Percentiles rank a stretch among this genome's conserved stretches.
phyloP scores from a whole-genome alignment of 2,797 vertebrate species.

The Pagetopsis macropterus region DNA sequence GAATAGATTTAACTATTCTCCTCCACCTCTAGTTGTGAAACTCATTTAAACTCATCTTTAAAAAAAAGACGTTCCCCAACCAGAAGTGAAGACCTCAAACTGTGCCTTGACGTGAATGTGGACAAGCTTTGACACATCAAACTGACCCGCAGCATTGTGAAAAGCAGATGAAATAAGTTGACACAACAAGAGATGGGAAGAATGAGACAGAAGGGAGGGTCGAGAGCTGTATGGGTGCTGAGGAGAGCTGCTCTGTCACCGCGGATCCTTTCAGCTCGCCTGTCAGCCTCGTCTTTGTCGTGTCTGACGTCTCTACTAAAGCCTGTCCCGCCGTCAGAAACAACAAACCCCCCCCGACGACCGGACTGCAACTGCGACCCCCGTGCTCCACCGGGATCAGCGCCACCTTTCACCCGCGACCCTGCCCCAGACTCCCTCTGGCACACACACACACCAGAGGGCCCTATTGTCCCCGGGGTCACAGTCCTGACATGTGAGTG shows the following conservation, averaged over 20 bases:
- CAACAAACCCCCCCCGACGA: constrained; percentile 48
- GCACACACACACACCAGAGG: constrained; percentile 59
- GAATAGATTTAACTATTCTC: constrained; percentile 52
- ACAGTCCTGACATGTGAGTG: constrained; percentile 54
- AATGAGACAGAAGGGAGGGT: constrained; percentile 55
- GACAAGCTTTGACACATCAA: constrained; percentile 58
- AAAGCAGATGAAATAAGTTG: constrained; percentile 63
- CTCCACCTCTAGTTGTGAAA: constrained; percentile 34
- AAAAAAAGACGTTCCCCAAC: constrained; percentile 6
- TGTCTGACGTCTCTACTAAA: constrained; percentile 87
- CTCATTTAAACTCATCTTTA: constrained; percentile 15
- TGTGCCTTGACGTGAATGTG: constrained; percentile 29
- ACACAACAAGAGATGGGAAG: constrained; percentile 60
- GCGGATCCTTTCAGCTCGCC: constrained; percentile 78
- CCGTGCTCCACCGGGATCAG: constrained; percentile 75
- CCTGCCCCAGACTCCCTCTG: constrained; percentile 59
- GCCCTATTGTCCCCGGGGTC: constrained; percentile 75
- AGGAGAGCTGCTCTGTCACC: constrained; percentile 66
- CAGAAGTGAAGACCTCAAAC: constrained; percentile 21
- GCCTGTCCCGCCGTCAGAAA: constrained; percentile 67
- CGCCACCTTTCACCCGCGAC: constrained; percentile 75
- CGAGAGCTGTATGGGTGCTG: constrained; percentile 59
- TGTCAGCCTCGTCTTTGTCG: constrained; percentile 86
- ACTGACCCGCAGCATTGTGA: constrained; percentile 43
- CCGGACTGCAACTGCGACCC: constrained; percentile 73